Base-by-base conservation (phyloP, 2,888 invertebrate species). In the Rotaria magnacalcarata region DNA sequence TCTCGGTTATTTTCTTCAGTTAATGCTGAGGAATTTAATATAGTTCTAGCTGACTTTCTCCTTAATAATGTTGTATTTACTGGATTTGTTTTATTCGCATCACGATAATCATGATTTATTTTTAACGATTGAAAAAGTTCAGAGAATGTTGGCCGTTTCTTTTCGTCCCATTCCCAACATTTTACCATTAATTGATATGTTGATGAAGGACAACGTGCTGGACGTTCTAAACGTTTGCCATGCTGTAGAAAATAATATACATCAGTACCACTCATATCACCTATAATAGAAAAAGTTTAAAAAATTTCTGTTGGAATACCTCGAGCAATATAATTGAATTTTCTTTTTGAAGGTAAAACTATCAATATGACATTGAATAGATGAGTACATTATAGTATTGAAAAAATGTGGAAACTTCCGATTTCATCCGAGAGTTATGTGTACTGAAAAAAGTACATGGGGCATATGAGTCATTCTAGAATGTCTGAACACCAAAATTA, bases 161-260 rank as follows among this genome's bases (percentile, higher is more conserved):
- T 60, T 54, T 87, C 87, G 8, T 74, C 84, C 84, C 84, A 87
- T 47, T 87, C 85, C 87, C 87, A 87, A 34, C 85, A 85, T 60
- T 85, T 84, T 4, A 87, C 47, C 87, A 87, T 87, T 11, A 85
- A 41, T 60, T 85, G 85, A 67, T 87, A 87, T 10, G 60, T 87
- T 34, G 85, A 80, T 52, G 84, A 84, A 54, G 87, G 85, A 50
- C 87, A 87, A 19, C 50, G 56, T 43, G 47, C 16, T 21, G 87
- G 87, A 41, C 87, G 60, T 74, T 87, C 85, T 21, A 87, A 74
- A n/a, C 87, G 43, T 52, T 85, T 75, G 2, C 84, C 84, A 14
- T 75, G 50, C 41, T 87, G 85, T 56, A 87, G 54, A 67, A 34
- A 85, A 84, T 85, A 80, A 54, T 84, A 85, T 19, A 87, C 87